Conservation (phyloP, 2,888 invertebrate species). For the Megamerina dolium region DNA sequence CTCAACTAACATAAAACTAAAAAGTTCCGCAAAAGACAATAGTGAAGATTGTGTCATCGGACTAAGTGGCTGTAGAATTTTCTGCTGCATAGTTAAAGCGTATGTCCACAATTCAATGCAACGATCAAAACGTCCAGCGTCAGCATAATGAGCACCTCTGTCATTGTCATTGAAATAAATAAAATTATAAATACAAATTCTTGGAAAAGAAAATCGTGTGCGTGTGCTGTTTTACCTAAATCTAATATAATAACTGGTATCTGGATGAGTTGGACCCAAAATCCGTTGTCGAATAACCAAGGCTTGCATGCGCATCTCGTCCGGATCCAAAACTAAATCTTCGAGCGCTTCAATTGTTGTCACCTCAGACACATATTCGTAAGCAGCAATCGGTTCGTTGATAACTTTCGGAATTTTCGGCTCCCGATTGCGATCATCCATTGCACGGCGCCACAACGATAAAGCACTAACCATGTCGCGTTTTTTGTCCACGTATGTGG, state of each 20-base stretch:
- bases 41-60: slow-evolving; percentile 93
- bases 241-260: slow-evolving; percentile 93
- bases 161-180: slow-evolving; percentile 1
- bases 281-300: slow-evolving; percentile 88
- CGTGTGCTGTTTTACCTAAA: too few species aligned
- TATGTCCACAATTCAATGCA: slow-evolving; percentile 96
- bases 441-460: slow-evolving; percentile 83
- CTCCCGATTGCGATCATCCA: slow-evolving; percentile 71
- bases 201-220: too few species aligned
- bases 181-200: slow-evolving; percentile 22
- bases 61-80: slow-evolving; percentile 84
- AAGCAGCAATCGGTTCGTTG: slow-evolving; percentile 73
- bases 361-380: slow-evolving; percentile 82
- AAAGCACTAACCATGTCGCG: slow-evolving; percentile 88
- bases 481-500: slow-evolving; percentile 94
- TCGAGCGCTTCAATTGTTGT: slow-evolving; percentile 71
- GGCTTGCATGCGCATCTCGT: slow-evolving; percentile 94
- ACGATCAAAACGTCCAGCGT: slow-evolving; percentile 84
- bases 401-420: slow-evolving; percentile 69
- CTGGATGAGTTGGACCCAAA: slow-evolving; percentile 88
- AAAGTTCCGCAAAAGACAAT: slow-evolving; percentile 90
- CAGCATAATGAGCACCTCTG: slow-evolving; percentile 88
- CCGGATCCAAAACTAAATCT: slow-evolving; percentile 85
- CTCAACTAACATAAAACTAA: slow-evolving; percentile 90
- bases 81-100: slow-evolving; percentile 93